Base-by-base conservation (phyloP, 1,140 invertebrate species). In the Habropoda laboriosa region DNA sequence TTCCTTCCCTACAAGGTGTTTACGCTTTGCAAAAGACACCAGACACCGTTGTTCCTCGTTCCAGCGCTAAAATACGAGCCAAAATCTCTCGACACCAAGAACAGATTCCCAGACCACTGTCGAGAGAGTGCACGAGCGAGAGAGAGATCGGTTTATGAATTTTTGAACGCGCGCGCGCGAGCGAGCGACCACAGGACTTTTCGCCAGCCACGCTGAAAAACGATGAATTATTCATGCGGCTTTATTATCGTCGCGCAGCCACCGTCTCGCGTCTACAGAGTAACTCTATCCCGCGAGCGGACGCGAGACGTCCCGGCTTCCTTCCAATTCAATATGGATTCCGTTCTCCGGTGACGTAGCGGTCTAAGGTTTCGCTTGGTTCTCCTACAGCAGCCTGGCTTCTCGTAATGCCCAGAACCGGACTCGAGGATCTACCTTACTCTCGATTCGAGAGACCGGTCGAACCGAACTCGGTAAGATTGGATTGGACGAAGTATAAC, bases 221-320 rank as follows among this genome's bases (percentile, higher is more conserved):
- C 67, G 42, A 76, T 88, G 87, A 90, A 91, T 91, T 87, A 91
- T 91, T 91, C 89, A 91, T 89, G 71, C 27, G 66, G 71, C 80
- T 85, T 88, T 83, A 88, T 91, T 90, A 90, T 90, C 88, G 84
- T 88, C 87, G 89, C 88, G 72, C 85, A 83, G 72, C 82, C 85
- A 80, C 81, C n/a, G 47, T n/a, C 24, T 8, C 32, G 30, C 80
- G 72, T 85, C 80, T 49, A 55, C 82, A 73, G 72, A 77, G 84
- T 81, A 88, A 88, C 82, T 77, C 82, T 75, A 86, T 82, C 84
- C 70, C 38, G 66, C 79, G 68, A 71, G 80, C 80, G 64, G 77
- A 67, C 74, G 73, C 82, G 85, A 67, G 45, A 40, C 45, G 42
- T 51, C 66, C 66, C 83, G 79, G 82, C 83, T 86, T 68, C 81